Base-by-base conservation (phyloP, 2,113 vertebrate genomes). In the Albula goreensis region DNA sequence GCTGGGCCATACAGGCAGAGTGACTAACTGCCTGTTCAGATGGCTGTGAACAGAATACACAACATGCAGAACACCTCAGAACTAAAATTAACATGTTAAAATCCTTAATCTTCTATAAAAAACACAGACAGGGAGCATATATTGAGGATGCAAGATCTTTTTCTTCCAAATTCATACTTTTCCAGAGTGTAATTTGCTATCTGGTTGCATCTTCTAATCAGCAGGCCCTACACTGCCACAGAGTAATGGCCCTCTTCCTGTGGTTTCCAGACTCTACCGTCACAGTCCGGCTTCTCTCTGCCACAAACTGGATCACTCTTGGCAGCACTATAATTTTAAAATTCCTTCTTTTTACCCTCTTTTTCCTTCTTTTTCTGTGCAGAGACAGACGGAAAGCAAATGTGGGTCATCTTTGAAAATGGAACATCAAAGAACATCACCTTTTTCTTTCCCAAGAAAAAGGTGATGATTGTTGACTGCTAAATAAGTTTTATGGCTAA, bases 161-260 rank as follows among this genome's bases (percentile, higher is more conserved):
- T 17, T 19, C 87, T 88, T 48, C 85, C 53, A 53, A 86, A 41
- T 83, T 84, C 80, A 82, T 17, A 81, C 87, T 87, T 82, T 82
- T 86, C 78, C 90, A 83, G 85, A n/a, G 63, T 92, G 88, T 92
- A 91, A 93, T 93, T 94, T 90, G 48, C 86, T 88, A 87, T 90
- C 79, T 83, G 85, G 87, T 88, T 86, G 79, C 89, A 85, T 91
- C 93, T 91, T 94, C 89, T 92, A 94, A 93, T 94, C 92, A 93
- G 86, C 86, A 80, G 85, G 79, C 83, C 80, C 87, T 86, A 87
- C 86, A 50, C 82, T 80, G 88, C 92, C 89, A 70, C 93, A 91
- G 84, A 87, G 83, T 78, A 84, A 86, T 63, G 41, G 83, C 22
- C 7, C 79, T 86, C 89, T 92, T 93, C 92, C 92, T 91, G 89